Conservation (phyloP, 2,888 invertebrate genomes). For the Tholera decimalis region DNA sequence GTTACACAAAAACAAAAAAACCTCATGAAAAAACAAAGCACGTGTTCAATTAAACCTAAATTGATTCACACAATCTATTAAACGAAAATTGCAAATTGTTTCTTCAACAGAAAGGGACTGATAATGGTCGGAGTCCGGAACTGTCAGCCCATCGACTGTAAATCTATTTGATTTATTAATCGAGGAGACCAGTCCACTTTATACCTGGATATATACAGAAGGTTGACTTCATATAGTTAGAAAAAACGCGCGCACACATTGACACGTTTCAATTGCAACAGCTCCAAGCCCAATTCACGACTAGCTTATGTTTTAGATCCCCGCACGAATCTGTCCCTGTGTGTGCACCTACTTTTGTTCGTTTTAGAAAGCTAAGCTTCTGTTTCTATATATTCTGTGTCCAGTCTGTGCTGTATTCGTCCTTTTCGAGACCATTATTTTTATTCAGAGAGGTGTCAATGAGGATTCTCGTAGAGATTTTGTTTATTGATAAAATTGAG, state of each 20-base stretch:
- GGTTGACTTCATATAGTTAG: neutral
- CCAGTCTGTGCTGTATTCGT: slow-evolving; percentile 9
- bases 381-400: neutral
- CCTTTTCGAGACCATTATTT: slow-evolving; percentile 50
- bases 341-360: neutral
- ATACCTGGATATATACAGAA: slow-evolving; percentile 4
- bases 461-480: slow-evolving; percentile 26
- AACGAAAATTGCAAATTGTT: slow-evolving; percentile 55
- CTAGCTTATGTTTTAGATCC: neutral
- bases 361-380: neutral
- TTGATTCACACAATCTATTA: slow-evolving; percentile 37
- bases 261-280: neutral
- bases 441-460: slow-evolving; percentile 49
- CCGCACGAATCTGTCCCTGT: too few species aligned
- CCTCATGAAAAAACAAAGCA: slow-evolving; percentile 3
- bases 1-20: neutral
- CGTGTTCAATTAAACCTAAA: slow-evolving; percentile 44
- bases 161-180: slow-evolving; percentile 61
- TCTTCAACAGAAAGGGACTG: slow-evolving; percentile 31
- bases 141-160: slow-evolving; percentile 45
- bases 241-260: neutral
- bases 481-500: slow-evolving; percentile 35
- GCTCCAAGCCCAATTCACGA: neutral
- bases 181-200: neutral
- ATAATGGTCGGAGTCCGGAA: slow-evolving; percentile 43